phyloP scores from a whole-genome alignment of 2,113 vertebrate genomes.

The Crypturellus undulatus region DNA sequence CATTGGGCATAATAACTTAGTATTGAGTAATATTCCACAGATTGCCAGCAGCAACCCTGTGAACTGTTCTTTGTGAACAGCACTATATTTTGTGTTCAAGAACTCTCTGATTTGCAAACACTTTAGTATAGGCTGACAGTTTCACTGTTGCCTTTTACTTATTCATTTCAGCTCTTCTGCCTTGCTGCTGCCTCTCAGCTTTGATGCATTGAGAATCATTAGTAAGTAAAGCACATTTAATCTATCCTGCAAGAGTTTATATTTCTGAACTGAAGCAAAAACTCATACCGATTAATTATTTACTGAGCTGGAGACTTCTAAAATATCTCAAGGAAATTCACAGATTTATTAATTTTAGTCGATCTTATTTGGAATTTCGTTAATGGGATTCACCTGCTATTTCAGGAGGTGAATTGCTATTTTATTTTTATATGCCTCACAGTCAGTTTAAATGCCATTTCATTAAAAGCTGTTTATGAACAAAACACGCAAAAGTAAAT shows the following conservation, averaged over 20 bases:
- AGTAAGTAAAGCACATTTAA: conserved; percentile 11
- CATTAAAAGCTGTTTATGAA: conserved; percentile 56
- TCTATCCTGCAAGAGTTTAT: not conserved
- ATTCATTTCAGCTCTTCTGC: not conserved
- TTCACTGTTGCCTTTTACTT: not conserved
- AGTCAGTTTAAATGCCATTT: conserved; percentile 55
- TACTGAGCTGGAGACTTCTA: not conserved
- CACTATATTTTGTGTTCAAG: not conserved
- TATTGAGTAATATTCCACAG: not conserved
- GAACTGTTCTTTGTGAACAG: not conserved
- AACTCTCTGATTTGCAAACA: not conserved
- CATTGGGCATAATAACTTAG: not conserved
- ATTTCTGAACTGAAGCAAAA: conserved; percentile 24
- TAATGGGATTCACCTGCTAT: conserved; percentile 43
- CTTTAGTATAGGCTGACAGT: not conserved
- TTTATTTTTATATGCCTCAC: conserved; percentile 30
- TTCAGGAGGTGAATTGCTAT: conserved; percentile 48
- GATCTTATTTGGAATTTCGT: conserved; percentile 30
- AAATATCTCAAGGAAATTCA: conserved; percentile 33
- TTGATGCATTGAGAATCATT: not conserved
- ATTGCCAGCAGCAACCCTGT: not conserved
- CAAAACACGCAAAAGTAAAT: conserved; percentile 19
- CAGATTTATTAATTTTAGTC: conserved; percentile 54
- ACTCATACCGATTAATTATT: conserved; percentile 21
- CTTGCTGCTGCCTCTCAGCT: not conserved